These are phyloP conservation scores for Globicephala melas DNA, from an alignment of 2,113 vertebrate genomes.

Conservation along the genomic window DNA sequence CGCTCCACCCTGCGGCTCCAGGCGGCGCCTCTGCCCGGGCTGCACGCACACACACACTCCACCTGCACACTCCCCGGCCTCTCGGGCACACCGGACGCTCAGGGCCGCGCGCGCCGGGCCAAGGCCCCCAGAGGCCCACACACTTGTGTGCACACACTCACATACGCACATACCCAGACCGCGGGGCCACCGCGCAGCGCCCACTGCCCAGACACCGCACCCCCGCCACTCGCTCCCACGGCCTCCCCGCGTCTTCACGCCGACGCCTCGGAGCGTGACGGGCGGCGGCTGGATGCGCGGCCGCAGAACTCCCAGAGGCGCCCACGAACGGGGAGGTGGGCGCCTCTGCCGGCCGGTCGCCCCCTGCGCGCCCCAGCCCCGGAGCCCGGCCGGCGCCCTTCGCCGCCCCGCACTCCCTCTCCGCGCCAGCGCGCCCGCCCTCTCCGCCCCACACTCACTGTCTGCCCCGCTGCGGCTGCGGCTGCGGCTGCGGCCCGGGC, in stretches of 20 bases:
- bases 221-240: conserved; percentile 40
- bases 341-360: not conserved
- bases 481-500: conserved; percentile 14
- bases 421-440: not conserved
- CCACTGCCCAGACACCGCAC: conserved; percentile 44
- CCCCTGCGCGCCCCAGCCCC: not conserved
- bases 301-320: conserved; percentile 64
- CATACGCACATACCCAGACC: not conserved
- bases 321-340: not conserved
- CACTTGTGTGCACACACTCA: not conserved
- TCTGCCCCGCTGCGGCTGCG: conserved; percentile 36
- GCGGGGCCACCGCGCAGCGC: conserved; percentile 10
- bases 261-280: conserved; percentile 45
- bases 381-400: not conserved
- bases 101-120: not conserved
- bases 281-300: not conserved
- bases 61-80: not conserved
- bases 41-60: not conserved
- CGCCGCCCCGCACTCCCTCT: conserved; percentile 46
- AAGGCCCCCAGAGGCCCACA: not conserved
- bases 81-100: not conserved
- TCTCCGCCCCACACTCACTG: conserved; percentile 67
- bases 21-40: not conserved
- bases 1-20: conserved; percentile 4
- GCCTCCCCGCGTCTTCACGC: conserved; percentile 71